Conservation (phyloP, 2,888 invertebrate species). For the Lochmaea crataegi region DNA sequence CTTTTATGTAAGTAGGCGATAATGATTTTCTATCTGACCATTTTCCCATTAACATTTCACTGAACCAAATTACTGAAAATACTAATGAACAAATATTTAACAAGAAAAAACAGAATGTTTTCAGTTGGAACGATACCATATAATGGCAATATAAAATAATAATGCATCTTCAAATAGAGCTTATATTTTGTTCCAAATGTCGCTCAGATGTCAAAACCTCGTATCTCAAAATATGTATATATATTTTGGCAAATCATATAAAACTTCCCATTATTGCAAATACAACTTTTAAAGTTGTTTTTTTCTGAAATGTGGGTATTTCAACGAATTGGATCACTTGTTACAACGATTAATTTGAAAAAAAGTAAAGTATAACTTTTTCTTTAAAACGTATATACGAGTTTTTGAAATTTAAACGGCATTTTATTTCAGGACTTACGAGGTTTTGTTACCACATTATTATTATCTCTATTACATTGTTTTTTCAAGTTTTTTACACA, state of each 20-base stretch:
- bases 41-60: no score
- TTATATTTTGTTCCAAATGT: no score
- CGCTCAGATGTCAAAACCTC: no score
- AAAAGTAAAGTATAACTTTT: not conserved
- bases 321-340: constrained; percentile 4
- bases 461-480: constrained; percentile 20
- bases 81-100: no score
- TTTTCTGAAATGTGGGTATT: not conserved
- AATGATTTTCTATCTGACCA: no score
- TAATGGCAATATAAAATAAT: not conserved
- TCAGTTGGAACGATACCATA: not conserved
- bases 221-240: no score
- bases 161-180: no score
- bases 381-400: not conserved
- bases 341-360: not conserved
- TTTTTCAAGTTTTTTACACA: constrained; percentile 19
- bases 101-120: not conserved
- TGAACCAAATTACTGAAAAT: no score
- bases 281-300: constrained; percentile 61
- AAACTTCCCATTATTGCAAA: constrained; percentile 67
- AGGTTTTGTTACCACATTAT: constrained; percentile 16
- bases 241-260: no score
- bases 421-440: constrained; percentile 3
- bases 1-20: no score
- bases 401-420: constrained; percentile 12